These are phyloP conservation scores for Atta texana DNA, from an alignment of 1,140 invertebrate genomes.

Conservation along the genomic window DNA sequence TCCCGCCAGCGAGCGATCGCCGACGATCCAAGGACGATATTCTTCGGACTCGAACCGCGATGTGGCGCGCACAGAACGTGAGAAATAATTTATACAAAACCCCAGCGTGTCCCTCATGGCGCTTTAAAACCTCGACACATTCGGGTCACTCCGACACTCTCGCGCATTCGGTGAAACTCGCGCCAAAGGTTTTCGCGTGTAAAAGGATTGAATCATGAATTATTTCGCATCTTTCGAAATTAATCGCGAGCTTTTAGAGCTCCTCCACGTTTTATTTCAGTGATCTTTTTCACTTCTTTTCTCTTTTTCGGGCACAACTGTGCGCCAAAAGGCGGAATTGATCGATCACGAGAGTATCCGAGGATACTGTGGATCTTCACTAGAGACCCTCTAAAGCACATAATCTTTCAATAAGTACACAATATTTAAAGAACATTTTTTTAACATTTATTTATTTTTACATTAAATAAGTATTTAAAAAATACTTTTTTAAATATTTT, in stretches of 20 bases:
- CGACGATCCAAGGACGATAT: constrained; percentile 35
- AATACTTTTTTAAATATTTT: no score
- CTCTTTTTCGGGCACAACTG: neutral
- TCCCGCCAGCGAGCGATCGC: neutral
- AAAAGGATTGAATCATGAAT: constrained; percentile 9
- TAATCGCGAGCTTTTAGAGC: neutral
- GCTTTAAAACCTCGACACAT: neutral
- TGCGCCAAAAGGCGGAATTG: neutral
- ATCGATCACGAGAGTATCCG: neutral
- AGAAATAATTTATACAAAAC: constrained; percentile 27
- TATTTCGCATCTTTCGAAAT: neutral
- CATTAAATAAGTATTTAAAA: no score
- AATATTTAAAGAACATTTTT: no score
- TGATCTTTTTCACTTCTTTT: neutral
- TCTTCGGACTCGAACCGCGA: neutral
- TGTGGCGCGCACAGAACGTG: neutral
- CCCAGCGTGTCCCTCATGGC: neutral
- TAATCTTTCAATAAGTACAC: no score
- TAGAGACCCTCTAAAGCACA: no score
- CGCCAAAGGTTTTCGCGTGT: neutral
- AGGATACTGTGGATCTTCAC: neutral
- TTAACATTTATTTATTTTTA: no score
- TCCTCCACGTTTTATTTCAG: neutral
- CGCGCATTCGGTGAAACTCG: neutral
- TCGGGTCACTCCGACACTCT: neutral